A percentile compares a stretch with the other conserved stretches of the same genome.
Evolutionary conservation across 2,888 invertebrate species (phyloP).

Genomic region (Quadroppia sp.): DNA sequence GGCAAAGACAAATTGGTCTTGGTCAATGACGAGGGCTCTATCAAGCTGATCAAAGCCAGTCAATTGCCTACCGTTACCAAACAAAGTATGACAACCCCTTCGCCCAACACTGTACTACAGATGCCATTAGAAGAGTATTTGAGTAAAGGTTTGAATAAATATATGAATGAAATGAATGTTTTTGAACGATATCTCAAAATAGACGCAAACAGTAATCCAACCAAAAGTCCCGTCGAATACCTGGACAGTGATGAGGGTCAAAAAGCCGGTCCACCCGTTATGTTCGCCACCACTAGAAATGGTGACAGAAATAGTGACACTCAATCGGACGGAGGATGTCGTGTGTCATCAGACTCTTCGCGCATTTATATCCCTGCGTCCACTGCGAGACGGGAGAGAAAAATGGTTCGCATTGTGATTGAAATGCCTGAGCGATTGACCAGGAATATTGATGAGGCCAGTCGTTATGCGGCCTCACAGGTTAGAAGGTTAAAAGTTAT

Average conservation of each 20-base stretch:
- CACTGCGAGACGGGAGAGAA: background rate
- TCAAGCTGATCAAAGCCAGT: constrained; percentile 3
- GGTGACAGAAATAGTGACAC: background rate
- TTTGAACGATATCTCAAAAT: background rate
- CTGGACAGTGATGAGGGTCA: background rate
- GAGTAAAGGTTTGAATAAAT: constrained; percentile 4
- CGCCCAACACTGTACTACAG: constrained; percentile 4
- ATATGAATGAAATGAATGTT: background rate
- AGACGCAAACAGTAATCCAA: background rate
- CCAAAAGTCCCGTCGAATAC: background rate
- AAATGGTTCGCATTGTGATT: constrained; percentile 21
- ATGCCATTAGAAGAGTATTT: constrained; percentile 17
- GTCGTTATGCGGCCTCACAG: constrained; percentile 27
- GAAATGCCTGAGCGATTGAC: constrained; percentile 29
- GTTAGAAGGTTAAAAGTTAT: background rate
- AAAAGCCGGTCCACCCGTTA: background rate
- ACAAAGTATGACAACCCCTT: background rate
- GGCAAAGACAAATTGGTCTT: constrained; percentile 1
- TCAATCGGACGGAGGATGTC: background rate
- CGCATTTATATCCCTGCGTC: constrained; percentile 14
- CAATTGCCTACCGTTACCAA: constrained; percentile 20
- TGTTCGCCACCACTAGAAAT: background rate
- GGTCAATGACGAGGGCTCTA: constrained; percentile 19
- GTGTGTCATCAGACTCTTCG: background rate
- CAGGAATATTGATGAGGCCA: constrained; percentile 21